A percentile compares a stretch with the other conserved stretches of the same genome.
Evolutionary conservation across 2,797 vertebrate species (phyloP).

Genomic region (Hozukius guyotensis): DNA sequence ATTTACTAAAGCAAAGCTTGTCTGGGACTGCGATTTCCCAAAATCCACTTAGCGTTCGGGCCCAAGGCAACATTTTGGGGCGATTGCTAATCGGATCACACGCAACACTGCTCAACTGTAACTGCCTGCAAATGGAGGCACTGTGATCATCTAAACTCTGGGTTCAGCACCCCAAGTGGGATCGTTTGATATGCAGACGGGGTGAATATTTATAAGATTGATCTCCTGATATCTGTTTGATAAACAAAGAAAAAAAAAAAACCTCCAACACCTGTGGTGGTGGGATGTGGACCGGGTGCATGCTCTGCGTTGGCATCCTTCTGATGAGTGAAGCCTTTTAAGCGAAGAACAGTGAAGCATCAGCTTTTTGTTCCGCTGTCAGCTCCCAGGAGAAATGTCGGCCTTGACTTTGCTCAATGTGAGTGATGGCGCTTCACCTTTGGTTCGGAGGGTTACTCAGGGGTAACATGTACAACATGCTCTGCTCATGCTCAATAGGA

Average conservation of each 20-base stretch:
- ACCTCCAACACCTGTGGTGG: not conserved
- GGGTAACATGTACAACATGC: slow-evolving; percentile 67
- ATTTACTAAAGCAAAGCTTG: slow-evolving; percentile 40
- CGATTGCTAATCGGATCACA: slow-evolving; percentile 16
- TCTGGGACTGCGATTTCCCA: slow-evolving; percentile 17
- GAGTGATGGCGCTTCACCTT: slow-evolving; percentile 76
- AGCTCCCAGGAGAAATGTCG: slow-evolving; percentile 61
- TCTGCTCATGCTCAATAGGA: slow-evolving; percentile 55
- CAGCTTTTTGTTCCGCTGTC: slow-evolving; percentile 61
- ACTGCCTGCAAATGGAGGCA: not conserved
- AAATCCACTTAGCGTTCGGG: slow-evolving; percentile 27
- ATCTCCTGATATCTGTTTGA: not conserved
- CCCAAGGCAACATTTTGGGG: slow-evolving; percentile 21
- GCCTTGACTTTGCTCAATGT: slow-evolving; percentile 64
- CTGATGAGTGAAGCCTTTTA: slow-evolving; percentile 58
- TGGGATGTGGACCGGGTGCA: not conserved
- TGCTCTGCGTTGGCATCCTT: slow-evolving; percentile 5
- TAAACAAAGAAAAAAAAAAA: not conserved
- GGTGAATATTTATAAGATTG: not conserved
- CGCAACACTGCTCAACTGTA: slow-evolving; percentile 25
- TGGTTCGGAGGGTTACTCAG: slow-evolving; percentile 61
- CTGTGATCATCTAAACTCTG: not conserved
- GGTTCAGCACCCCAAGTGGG: not conserved
- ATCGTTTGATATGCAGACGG: not conserved
- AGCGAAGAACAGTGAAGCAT: slow-evolving; percentile 48